A percentile compares a stretch with the other conserved stretches of the same genome.
Evolutionary conservation across 2,888 invertebrate genomes (phyloP).

Genomic region (Adelphocoris suturalis): DNA sequence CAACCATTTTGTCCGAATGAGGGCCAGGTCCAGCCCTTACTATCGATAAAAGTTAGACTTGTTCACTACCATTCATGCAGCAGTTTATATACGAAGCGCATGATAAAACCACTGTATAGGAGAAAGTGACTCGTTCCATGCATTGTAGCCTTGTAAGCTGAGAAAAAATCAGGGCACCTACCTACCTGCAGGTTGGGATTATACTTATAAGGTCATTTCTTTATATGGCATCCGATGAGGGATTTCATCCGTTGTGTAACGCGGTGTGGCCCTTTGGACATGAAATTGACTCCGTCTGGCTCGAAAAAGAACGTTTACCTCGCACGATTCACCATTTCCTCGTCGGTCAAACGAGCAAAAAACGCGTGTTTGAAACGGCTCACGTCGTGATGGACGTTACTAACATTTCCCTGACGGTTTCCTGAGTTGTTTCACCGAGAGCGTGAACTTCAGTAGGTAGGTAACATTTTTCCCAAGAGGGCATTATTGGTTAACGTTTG

Average conservation of each 20-base stretch:
- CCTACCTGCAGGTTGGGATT: background rate
- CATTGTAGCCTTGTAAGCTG: no score
- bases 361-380: constrained; percentile 15
- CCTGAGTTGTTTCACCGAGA: background rate
- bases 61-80: no score
- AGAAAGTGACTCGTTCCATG: no score
- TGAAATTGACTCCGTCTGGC: background rate
- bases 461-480: background rate
- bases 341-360: constrained; percentile 31
- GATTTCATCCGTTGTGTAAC: constrained; percentile 13
- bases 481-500: background rate
- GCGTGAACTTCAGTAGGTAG: background rate
- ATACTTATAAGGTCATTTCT: background rate
- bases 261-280: constrained; percentile 9
- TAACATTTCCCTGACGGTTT: background rate
- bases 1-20: no score
- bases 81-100: no score
- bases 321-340: constrained; percentile 36
- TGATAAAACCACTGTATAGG: no score
- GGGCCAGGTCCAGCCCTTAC: no score
- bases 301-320: constrained; percentile 34
- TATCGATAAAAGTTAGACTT: no score
- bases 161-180: background rate
- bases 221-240: background rate
- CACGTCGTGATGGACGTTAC: constrained; percentile 24